Evolutionary conservation across 2,888 invertebrate genomes (phyloP).

Genomic region (Apamea sordens): DNA sequence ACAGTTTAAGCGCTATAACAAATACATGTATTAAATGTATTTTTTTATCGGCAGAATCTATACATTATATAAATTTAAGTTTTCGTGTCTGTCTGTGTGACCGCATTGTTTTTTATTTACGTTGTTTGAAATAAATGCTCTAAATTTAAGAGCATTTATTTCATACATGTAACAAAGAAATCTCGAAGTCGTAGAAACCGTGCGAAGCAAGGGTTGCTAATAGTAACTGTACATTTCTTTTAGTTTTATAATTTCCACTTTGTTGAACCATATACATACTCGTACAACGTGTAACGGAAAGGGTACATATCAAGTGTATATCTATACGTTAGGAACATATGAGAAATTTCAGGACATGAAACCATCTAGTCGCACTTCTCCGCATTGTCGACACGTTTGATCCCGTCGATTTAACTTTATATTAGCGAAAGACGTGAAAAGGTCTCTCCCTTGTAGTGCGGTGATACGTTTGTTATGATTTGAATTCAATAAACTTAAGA

Average conservation of each 20-base stretch:
- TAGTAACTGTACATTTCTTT: neutral
- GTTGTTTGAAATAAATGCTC: too few species aligned
- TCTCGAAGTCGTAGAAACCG: neutral
- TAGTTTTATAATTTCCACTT: neutral
- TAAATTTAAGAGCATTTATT: too few species aligned
- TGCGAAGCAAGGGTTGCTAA: neutral
- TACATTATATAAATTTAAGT: neutral
- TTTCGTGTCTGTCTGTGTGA: neutral
- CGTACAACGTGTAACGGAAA: neutral
- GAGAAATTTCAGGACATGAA: neutral
- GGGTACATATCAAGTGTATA: neutral
- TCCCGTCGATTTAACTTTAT: neutral
- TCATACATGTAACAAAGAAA: neutral
- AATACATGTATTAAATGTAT: neutral
- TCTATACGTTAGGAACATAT: neutral
- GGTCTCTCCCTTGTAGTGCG: neutral
- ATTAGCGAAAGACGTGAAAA: neutral
- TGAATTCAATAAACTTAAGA: neutral
- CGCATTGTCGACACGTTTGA: neutral
- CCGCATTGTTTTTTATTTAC: too few species aligned
- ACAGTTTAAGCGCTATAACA: neutral
- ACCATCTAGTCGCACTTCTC: neutral
- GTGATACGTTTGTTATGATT: neutral
- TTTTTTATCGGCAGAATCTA: neutral
- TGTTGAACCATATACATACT: neutral